Evolutionary conservation across 2,113 vertebrate species (phyloP).

Genomic region (Balaenoptera acutorostrata): DNA sequence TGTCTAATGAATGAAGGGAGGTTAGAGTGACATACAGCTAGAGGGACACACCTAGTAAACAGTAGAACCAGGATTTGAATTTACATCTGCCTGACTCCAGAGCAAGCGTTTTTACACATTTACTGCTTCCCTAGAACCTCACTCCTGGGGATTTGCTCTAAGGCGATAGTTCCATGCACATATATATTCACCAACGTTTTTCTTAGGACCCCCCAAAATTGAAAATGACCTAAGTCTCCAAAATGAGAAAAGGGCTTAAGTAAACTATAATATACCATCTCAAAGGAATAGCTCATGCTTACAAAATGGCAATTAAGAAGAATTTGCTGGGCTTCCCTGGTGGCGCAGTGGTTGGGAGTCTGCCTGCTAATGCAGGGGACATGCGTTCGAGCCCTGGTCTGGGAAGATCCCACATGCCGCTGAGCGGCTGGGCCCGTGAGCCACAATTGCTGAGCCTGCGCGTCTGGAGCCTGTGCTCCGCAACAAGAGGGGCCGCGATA

Average conservation of each 20-base stretch:
- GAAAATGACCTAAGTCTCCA: background rate
- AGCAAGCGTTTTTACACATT: background rate
- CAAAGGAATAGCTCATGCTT: background rate
- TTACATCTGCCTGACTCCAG: background rate
- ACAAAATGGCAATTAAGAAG: background rate
- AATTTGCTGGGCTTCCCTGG: background rate
- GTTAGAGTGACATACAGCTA: background rate
- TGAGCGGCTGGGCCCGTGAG: too few relatives aligned
- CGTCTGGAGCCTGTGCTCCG: too few relatives aligned
- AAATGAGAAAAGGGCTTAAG: background rate
- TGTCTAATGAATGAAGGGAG: background rate
- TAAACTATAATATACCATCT: background rate
- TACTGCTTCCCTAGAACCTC: background rate
- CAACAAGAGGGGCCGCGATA: too few relatives aligned
- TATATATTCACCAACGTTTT: background rate
- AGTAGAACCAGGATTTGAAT: background rate
- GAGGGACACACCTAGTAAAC: background rate
- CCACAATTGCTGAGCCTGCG: too few relatives aligned
- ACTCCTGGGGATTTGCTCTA: background rate
- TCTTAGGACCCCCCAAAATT: background rate
- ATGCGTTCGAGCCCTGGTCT: too few relatives aligned
- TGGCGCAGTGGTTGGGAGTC: too few relatives aligned
- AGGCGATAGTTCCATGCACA: background rate
- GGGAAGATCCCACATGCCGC: too few relatives aligned
- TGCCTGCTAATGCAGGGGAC: too few relatives aligned